These are phyloP conservation scores for Hemichromis elongatus DNA, from an alignment of 2,113 vertebrate genomes.

Conservation along the genomic window DNA sequence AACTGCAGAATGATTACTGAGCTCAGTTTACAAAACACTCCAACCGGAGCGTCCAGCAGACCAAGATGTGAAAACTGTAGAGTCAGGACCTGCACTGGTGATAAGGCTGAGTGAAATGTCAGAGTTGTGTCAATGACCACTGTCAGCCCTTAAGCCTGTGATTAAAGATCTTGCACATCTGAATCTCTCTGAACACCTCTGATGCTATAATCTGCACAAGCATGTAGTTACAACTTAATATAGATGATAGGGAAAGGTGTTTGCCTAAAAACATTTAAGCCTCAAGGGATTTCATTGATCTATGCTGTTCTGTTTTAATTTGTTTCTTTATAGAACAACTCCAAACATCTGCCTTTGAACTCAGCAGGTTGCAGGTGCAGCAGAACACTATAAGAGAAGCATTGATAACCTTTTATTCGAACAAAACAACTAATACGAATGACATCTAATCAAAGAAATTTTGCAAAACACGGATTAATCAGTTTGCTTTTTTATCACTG, in stretches of 20 bases:
- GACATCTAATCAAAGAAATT: conserved; percentile 10
- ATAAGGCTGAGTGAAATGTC: neutral
- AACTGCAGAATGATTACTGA: conserved; percentile 52
- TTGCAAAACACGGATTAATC: neutral
- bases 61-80: neutral
- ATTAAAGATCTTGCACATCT: neutral
- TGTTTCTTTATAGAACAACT: neutral
- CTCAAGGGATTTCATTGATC: neutral
- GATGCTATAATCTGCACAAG: neutral
- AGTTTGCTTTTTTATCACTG: neutral
- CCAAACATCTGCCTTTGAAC: neutral
- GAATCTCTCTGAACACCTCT: neutral
- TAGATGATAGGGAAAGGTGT: neutral
- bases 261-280: neutral
- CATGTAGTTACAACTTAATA: neutral
- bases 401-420: neutral
- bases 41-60: conserved; percentile 6
- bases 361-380: neutral
- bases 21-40: conserved; percentile 46
- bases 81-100: neutral
- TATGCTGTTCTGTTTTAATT: neutral
- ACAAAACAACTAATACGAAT: neutral
- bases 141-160: neutral
- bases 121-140: neutral
- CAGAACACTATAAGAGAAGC: neutral